Conservation (phyloP, 2,797 vertebrate genomes). For the Squalus acanthias region DNA sequence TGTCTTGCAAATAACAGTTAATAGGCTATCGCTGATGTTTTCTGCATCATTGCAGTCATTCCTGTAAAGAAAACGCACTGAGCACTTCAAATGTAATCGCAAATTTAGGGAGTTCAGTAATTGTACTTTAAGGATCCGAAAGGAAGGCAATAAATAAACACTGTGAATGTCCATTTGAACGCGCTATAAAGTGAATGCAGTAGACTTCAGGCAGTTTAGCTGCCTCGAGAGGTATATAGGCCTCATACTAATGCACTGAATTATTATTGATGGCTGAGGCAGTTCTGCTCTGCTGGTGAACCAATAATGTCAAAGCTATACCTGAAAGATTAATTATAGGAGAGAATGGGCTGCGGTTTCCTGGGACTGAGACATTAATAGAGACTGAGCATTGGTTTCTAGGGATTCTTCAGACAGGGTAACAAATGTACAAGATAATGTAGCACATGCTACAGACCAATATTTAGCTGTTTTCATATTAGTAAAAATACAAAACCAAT, state of each 20-base stretch:
- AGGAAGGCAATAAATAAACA: constrained; percentile 37
- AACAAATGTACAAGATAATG: constrained; percentile 57
- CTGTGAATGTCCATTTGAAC: constrained; percentile 44
- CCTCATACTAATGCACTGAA: constrained; percentile 61
- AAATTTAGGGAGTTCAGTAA: constrained; percentile 43
- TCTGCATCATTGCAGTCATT: constrained; percentile 6
- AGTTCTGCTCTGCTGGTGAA: constrained; percentile 73
- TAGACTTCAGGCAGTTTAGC: constrained; percentile 44
- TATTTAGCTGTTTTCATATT: constrained; percentile 42
- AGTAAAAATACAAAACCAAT: not conserved
- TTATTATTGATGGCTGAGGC: constrained; percentile 69
- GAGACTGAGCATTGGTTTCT: constrained; percentile 66
- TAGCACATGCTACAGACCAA: constrained; percentile 53
- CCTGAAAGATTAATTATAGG: constrained; percentile 72
- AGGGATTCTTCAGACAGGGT: constrained; percentile 61
- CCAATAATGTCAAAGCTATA: constrained; percentile 71
- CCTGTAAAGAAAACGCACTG: not conserved
- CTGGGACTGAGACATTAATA: constrained; percentile 62
- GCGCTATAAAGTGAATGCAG: constrained; percentile 43
- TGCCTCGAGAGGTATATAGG: constrained; percentile 52
- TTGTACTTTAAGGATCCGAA: constrained; percentile 36
- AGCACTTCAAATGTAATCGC: constrained; percentile 40
- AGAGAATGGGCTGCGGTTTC: constrained; percentile 62
- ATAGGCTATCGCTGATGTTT: not conserved
- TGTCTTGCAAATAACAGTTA: not conserved